Percentiles rank a stretch among this genome's conserved stretches.
These are phyloP conservation scores for Paratrypauchen microcephalus DNA, from an alignment of 2,797 vertebrate species.

Conservation along the genomic window DNA sequence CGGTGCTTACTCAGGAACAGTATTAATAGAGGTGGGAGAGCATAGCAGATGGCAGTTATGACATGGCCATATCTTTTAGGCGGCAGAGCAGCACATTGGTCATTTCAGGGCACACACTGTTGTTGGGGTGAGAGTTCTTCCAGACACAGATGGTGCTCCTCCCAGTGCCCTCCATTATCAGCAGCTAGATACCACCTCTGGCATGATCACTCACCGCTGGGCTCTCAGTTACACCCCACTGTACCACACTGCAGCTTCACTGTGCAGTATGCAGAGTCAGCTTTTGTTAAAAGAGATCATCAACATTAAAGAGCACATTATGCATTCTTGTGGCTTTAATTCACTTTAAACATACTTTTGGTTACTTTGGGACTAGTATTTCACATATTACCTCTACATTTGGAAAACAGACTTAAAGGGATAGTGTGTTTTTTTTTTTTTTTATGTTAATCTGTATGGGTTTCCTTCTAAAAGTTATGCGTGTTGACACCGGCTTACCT, in stretches of 20 bases:
- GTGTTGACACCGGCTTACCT: no score
- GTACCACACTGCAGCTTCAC: background rate
- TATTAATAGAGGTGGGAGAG: conserved; percentile 53
- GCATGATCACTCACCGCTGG: conserved; percentile 27
- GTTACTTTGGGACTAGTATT: no score
- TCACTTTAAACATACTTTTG: no score
- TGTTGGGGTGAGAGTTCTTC: conserved; percentile 45
- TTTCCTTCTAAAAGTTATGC: no score
- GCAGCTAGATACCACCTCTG: conserved; percentile 35
- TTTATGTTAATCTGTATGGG: no score
- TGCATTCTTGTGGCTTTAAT: no score
- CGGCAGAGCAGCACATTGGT: conserved; percentile 50
- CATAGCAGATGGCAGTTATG: conserved; percentile 64
- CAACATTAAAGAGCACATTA: conserved; percentile 9
- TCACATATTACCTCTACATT: no score
- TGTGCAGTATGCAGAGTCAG: conserved; percentile 19
- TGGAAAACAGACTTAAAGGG: no score
- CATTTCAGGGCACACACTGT: conserved; percentile 43
- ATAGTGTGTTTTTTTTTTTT: no score
- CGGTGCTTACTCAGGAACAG: conserved; percentile 53
- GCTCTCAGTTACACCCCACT: conserved; percentile 4
- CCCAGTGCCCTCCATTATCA: conserved; percentile 46
- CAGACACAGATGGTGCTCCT: conserved; percentile 64
- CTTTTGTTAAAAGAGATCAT: conserved; percentile 21
- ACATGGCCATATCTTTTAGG: conserved; percentile 58